Conservation (phyloP, 2,113 vertebrate species). For the Casuarius casuarius region DNA sequence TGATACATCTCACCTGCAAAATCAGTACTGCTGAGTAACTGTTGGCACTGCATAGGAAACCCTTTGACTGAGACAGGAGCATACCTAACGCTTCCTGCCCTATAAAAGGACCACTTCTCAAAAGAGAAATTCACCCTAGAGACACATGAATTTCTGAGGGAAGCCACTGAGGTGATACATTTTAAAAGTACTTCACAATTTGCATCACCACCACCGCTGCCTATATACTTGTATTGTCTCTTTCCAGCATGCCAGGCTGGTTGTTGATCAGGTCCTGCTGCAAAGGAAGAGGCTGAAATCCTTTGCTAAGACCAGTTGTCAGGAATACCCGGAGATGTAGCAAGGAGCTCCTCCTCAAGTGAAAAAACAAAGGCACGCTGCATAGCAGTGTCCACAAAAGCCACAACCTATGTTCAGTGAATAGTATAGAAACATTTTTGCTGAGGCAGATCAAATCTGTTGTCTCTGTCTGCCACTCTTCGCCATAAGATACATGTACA, state of each 20-base stretch:
- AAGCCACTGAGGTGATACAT: not conserved
- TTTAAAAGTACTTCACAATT: conserved; percentile 21
- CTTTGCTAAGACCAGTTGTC: not conserved
- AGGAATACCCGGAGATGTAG: not conserved
- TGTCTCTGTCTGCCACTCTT: not conserved
- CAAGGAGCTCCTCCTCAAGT: not conserved
- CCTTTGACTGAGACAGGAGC: conserved; percentile 45
- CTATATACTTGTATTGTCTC: not conserved
- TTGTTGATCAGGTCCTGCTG: not conserved
- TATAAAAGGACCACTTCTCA: conserved; percentile 24
- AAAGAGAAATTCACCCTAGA: not conserved
- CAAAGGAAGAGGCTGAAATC: not conserved
- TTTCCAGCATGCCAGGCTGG: not conserved
- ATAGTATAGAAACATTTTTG: not conserved
- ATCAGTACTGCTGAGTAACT: conserved; percentile 61
- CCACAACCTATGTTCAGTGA: not conserved
- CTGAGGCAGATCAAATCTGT: not conserved
- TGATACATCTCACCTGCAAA: conserved; percentile 67
- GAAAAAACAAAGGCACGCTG: not conserved
- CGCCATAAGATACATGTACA: not conserved
- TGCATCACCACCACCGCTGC: not conserved
- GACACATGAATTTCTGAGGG: not conserved
- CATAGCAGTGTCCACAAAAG: not conserved
- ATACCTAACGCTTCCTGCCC: conserved; percentile 28
- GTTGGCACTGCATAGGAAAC: conserved; percentile 30